Base-by-base conservation (phyloP, 1,140 invertebrate genomes). In the Sesamia nonagrioides region DNA sequence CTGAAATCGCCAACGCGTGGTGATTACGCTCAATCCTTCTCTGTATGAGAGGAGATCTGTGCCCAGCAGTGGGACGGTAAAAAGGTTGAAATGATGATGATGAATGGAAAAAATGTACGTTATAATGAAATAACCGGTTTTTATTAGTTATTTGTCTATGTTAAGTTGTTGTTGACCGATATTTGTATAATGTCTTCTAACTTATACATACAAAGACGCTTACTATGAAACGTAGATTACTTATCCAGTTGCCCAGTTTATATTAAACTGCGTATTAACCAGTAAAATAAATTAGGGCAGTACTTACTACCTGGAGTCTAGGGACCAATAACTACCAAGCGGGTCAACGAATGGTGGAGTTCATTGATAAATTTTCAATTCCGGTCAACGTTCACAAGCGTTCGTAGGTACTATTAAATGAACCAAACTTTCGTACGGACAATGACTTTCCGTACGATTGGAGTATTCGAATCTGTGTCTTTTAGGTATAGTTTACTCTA, bases 331-430 rank as follows among this genome's bases (percentile, higher is more conserved):
- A 40, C 37, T 68, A 68, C 63, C 40, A 68, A 40, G 63, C 40
- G n/a, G 13, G 40, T 40, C 45, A 40, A 48, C 63, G 42, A 27
- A 68, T 48, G 18, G 63, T 27, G 40, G 17, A 45, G 63, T 68
- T 48, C 63, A 63, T 68, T 68, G 63, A 68, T 68, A 68, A 68
- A 68, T 68, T 68, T 68, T 68, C 63, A 68, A 68, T 68, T 68
- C 63, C 63, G 40, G 40, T 18, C 17, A 33, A 33, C 35, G 60
- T n/a, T 63, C 40, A 40, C 63, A 6, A 48, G 11, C 48, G 63
- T 63, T 40, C 63, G 63, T 45, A 18, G 40, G n/a, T n/a, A n/a
- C n/a, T 45, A 68, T 68, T 68, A 68, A 68, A 68, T 48, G 37
- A 68, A 11, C 40, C 37, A 15, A 21, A 68, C 40, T 48, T 68